Evolutionary conservation across 1,140 invertebrate species (phyloP).

Genomic region (Caenorhabditis elegans): DNA sequence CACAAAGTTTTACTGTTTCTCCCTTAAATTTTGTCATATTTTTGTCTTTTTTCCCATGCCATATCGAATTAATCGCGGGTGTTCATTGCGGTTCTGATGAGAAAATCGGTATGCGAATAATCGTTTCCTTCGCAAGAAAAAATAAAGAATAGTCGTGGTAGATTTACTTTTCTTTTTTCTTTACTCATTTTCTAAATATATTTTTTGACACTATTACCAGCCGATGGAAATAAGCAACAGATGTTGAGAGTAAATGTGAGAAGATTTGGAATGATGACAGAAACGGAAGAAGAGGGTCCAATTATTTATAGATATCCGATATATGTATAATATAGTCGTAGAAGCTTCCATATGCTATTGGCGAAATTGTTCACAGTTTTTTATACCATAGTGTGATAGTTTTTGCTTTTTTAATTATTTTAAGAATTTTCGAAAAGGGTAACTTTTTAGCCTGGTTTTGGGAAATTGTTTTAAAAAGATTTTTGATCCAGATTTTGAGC

Average conservation of each 20-base stretch:
- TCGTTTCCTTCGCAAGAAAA: not conserved
- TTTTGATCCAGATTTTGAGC: too few relatives aligned
- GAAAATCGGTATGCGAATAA: not conserved
- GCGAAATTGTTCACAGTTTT: too few relatives aligned
- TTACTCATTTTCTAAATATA: not conserved
- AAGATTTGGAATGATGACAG: not conserved
- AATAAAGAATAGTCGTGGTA: not conserved
- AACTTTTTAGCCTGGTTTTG: too few relatives aligned
- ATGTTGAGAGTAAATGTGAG: conserved; percentile 24
- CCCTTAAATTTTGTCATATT: not conserved
- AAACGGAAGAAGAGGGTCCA: not conserved
- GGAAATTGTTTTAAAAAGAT: too few relatives aligned
- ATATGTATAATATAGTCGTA: conserved; percentile 1
- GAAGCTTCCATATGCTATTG: conserved; percentile 19
- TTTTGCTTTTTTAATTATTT: too few relatives aligned
- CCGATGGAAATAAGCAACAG: not conserved
- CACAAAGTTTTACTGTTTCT: not conserved
- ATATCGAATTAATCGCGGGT: not conserved
- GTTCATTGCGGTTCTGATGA: not conserved
- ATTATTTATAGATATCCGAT: conserved; percentile 31
- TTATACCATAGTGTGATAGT: too few relatives aligned
- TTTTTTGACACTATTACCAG: not conserved
- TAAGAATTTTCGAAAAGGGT: too few relatives aligned
- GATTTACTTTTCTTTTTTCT: not conserved
- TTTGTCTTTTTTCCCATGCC: not conserved